These are phyloP conservation scores for Spea bombifrons DNA, from an alignment of 2,113 vertebrate genomes.

Conservation along the genomic window DNA sequence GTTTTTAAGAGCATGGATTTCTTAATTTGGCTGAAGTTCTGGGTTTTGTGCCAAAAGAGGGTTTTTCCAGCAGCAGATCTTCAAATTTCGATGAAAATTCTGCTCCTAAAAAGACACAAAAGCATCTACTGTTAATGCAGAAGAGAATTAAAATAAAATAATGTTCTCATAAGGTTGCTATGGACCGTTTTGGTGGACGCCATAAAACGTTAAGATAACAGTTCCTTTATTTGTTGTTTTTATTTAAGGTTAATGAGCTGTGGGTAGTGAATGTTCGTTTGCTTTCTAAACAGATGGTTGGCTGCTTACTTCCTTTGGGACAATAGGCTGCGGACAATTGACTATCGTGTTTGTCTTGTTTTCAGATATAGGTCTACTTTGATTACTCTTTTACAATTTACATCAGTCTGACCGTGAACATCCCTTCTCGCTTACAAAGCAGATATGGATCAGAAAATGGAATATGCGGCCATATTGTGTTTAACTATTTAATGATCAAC, in stretches of 20 bases:
- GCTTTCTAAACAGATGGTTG: constrained; percentile 20
- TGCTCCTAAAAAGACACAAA: neutral
- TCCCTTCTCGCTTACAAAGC: no score
- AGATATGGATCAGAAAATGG: no score
- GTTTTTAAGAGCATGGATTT: neutral
- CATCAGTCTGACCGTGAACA: neutral
- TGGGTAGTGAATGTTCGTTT: neutral
- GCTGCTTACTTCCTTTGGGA: neutral
- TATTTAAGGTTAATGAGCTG: constrained; percentile 26
- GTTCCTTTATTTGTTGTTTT: constrained; percentile 10
- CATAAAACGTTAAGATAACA: constrained; percentile 12
- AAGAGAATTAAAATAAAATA: constrained; percentile 15
- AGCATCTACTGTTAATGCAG: constrained; percentile 5
- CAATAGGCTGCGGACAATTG: neutral
- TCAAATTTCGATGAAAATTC: constrained; percentile 30
- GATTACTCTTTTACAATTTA: neutral
- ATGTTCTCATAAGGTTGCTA: constrained; percentile 7
- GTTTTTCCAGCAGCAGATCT: neutral
- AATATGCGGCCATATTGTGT: neutral
- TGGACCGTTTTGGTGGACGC: constrained; percentile 9
- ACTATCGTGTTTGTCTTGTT: neutral
- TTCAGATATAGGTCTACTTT: neutral
- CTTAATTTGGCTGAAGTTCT: neutral
- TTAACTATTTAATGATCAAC: neutral
- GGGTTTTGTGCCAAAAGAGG: constrained; percentile 1